Base-by-base conservation (phyloP, 2,888 invertebrate species). In the Disparrhopalites patrizii region DNA sequence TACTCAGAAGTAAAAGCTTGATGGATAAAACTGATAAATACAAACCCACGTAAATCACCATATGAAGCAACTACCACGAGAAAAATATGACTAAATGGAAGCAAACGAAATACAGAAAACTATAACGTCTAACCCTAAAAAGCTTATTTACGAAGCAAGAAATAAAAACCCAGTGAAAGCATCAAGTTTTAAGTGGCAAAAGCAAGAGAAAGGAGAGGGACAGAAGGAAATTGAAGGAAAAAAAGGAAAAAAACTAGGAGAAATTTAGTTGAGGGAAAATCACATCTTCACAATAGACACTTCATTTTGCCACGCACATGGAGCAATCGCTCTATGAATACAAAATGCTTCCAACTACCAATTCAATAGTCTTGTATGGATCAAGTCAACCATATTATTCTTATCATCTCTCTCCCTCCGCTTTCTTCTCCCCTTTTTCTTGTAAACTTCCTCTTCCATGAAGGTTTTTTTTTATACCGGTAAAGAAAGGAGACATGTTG, bases 271-370 rank as follows among this genome's bases (percentile, higher is more conserved):
- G 54, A 54, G 23, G 54, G 52, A 54, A 58, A 54, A 62, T 62
- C 62, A 62, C 62, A 62, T 54, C 54, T 54, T 62, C 54, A 52
- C 62, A 62, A 62, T 62, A 52, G 62, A 40, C 62, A 62, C 52
- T 62, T 62, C 54, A 62, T 62, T 62, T 23, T 62, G 62, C 52
- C 54, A 51, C 54, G 54, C 36, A 36, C 38, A 40, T 18, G n/a
- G 54, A 54, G 40, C 54, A 38, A 62, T 28, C 40, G 36, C 54
- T 40, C 38, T 27, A 54, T 54, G 62, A 62, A 62, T 62, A 62
- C 62, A 62, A 62, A 62, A 54, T 33, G 54, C 36, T 31, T 62
- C 27, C 25, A 54, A 52, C 23, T 52, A 51, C 62, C 54, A 38
- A 52, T 54, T 54, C 30, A 36, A 62, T 52, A 36, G 54, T 18